Conservation (phyloP, 2,113 vertebrate genomes). For the Scomber scombrus region DNA sequence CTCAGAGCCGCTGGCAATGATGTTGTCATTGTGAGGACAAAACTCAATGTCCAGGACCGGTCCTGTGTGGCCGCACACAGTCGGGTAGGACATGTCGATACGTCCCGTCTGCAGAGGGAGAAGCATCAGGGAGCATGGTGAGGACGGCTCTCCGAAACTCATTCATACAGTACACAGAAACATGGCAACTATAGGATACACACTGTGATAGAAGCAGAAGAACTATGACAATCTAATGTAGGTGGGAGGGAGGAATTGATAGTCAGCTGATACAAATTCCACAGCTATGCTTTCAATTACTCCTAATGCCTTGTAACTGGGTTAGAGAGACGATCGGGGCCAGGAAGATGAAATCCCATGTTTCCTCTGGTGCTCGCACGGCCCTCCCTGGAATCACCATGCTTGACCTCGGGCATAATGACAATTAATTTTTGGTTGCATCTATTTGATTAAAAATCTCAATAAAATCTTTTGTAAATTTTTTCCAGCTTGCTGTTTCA, state of each 20-base stretch:
- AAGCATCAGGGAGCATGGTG: neutral
- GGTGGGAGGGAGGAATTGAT: neutral
- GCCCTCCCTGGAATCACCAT: neutral
- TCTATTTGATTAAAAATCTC: neutral
- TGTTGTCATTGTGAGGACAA: conserved; percentile 93
- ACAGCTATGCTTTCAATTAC: conserved; percentile 64
- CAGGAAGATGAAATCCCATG: neutral
- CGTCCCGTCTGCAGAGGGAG: conserved; percentile 86
- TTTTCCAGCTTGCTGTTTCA: neutral
- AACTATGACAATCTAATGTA: neutral
- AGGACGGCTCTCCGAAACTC: neutral
- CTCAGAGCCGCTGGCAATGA: conserved; percentile 93
- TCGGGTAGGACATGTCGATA: conserved; percentile 90
- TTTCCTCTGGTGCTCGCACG: neutral
- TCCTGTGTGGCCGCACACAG: conserved; percentile 91
- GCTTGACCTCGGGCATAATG: neutral
- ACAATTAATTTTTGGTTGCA: neutral
- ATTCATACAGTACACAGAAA: neutral
- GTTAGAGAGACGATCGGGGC: conserved; percentile 25
- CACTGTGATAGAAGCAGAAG: neutral
- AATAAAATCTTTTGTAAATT: neutral
- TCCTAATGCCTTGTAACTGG: conserved; percentile 52
- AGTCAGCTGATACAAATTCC: conserved; percentile 71
- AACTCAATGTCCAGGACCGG: conserved; percentile 93
- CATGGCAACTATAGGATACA: neutral